phyloP scores from a whole-genome alignment of 2,797 vertebrate species.

The Sphaeramia orbicularis region DNA sequence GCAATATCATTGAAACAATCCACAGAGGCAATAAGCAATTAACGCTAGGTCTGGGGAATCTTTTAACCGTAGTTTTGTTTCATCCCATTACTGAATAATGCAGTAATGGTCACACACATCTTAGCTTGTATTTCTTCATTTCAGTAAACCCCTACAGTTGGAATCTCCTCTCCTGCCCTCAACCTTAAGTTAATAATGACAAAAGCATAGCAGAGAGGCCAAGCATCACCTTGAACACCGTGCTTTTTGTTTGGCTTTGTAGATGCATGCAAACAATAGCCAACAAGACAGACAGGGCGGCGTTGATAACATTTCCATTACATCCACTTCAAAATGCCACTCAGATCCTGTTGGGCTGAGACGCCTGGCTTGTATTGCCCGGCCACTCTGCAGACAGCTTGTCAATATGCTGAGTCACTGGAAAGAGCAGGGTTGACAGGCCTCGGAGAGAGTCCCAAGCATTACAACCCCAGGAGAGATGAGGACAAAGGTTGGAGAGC shows the following conservation, averaged over 20 bases:
- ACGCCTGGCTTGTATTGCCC: slow-evolving; percentile 3
- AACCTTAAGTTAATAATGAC: slow-evolving; percentile 11
- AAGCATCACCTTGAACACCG: slow-evolving; percentile 15
- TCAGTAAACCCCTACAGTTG: slow-evolving; percentile 3
- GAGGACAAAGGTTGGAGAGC: slow-evolving; percentile 19
- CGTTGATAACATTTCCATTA: slow-evolving; percentile 45
- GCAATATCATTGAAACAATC: slow-evolving; percentile 15
- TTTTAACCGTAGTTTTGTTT: slow-evolving; percentile 27
- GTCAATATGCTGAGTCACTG: slow-evolving; percentile 62
- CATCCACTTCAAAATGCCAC: slow-evolving; percentile 42
- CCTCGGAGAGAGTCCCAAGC: slow-evolving; percentile 25
- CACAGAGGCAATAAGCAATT: slow-evolving; percentile 29
- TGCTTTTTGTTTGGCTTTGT: slow-evolving; percentile 28
- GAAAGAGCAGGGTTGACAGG: slow-evolving; percentile 39
- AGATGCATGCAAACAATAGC: slow-evolving; percentile 13
- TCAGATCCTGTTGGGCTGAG: slow-evolving; percentile 27
- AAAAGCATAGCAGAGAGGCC: slow-evolving; percentile 22
- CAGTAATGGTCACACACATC: not conserved
- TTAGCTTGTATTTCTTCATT: slow-evolving; percentile 14
- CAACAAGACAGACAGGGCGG: slow-evolving; percentile 40
- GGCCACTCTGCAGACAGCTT: slow-evolving; percentile 41
- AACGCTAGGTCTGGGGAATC: slow-evolving; percentile 29
- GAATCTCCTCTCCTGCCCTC: not conserved
- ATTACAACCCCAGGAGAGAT: slow-evolving; percentile 5
- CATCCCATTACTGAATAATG: slow-evolving; percentile 10